A percentile compares a stretch with the other conserved stretches of the same genome.
These are phyloP conservation scores for Tetramorium parvispinum DNA, from an alignment of 1,140 invertebrate species.

Conservation along the genomic window DNA sequence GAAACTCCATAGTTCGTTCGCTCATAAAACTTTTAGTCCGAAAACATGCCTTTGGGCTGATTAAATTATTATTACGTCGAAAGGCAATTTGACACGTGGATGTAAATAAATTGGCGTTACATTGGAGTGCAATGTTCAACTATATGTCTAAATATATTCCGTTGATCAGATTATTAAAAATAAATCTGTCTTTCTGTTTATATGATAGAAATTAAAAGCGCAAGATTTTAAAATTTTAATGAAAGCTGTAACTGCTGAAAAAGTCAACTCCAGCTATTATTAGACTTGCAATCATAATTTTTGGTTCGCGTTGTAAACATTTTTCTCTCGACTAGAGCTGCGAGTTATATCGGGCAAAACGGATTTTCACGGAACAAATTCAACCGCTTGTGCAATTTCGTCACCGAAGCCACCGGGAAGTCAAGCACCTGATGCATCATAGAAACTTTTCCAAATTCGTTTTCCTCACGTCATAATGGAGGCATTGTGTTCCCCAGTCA, in stretches of 20 bases:
- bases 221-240: too few species aligned
- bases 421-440: conserved; percentile 21
- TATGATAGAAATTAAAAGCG: neutral
- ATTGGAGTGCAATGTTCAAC: neutral
- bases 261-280: neutral
- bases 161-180: neutral
- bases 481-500: conserved; percentile 47
- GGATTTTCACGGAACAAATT: neutral
- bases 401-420: conserved; percentile 15
- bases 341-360: neutral
- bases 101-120: neutral
- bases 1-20: neutral
- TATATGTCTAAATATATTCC: neutral
- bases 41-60: neutral
- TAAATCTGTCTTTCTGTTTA: neutral
- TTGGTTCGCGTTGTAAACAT: neutral
- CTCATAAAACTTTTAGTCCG: conserved; percentile 8
- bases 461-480: conserved; percentile 60
- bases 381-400: conserved; percentile 22
- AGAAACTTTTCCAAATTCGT: conserved; percentile 68
- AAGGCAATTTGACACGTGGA: neutral
- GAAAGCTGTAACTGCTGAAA: neutral
- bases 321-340: neutral
- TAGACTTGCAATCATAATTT: neutral
- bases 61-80: conserved; percentile 22